Conservation (phyloP, 2,888 invertebrate species). For the Cabera pusaria region DNA sequence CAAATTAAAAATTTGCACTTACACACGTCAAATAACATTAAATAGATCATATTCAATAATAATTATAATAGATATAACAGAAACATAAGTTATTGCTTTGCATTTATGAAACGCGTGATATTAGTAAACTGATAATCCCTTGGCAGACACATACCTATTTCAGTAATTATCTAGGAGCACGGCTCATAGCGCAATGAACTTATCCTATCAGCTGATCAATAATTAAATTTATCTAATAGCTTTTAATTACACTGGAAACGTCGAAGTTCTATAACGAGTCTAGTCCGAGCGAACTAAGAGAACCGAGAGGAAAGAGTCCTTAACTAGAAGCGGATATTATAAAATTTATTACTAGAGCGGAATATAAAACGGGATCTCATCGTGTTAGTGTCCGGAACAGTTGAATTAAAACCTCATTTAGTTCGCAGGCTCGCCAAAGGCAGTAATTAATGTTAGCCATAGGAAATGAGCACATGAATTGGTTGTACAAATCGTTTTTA, state of each 20-base stretch:
- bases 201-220: constrained; percentile 1
- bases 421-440: constrained; percentile 8
- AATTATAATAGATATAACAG: too few relatives aligned
- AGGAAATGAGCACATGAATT: constrained; percentile 8
- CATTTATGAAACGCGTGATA: too few relatives aligned
- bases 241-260: constrained; percentile 30
- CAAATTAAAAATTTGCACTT: too few relatives aligned
- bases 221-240: constrained; percentile 17
- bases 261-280: constrained; percentile 8
- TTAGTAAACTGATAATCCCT: too few relatives aligned
- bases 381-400: constrained; percentile 33
- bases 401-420: constrained; percentile 27
- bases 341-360: constrained; percentile 41
- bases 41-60: too few relatives aligned
- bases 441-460: constrained; percentile 11
- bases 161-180: too few relatives aligned
- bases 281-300: constrained; percentile 12
- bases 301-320: constrained; percentile 20
- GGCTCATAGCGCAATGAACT: not conserved
- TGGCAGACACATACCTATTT: too few relatives aligned
- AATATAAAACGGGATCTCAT: constrained; percentile 44
- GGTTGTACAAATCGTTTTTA: constrained; percentile 1
- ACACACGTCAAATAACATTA: too few relatives aligned
- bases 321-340: constrained; percentile 45
- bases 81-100: too few relatives aligned